phyloP scores from a whole-genome alignment of 2,888 invertebrate genomes.

The Synanthedon vespiformis region DNA sequence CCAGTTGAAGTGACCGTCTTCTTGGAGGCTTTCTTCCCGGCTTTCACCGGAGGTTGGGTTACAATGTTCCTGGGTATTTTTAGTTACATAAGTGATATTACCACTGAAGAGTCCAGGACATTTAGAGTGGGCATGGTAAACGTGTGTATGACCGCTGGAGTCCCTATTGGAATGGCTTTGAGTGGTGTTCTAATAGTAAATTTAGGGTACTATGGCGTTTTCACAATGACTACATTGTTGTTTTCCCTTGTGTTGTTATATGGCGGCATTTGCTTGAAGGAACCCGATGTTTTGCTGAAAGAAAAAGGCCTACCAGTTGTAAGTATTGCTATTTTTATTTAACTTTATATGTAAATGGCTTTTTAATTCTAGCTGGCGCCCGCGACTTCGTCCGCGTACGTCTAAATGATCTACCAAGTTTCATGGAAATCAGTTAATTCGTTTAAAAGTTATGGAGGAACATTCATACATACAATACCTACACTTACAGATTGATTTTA shows the following conservation, averaged over 20 bases:
- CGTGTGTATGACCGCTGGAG: slow-evolving; percentile 69
- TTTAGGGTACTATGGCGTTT: slow-evolving; percentile 60
- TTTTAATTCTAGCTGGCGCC: neutral
- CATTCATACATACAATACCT: no score
- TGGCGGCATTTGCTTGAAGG: slow-evolving; percentile 77
- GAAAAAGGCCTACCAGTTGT: slow-evolving; percentile 44
- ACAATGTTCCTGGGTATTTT: slow-evolving; percentile 71
- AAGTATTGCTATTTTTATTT: slow-evolving; percentile 19
- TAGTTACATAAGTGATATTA: slow-evolving; percentile 73
- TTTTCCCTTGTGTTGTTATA: slow-evolving; percentile 76
- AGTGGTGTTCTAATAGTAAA: slow-evolving; percentile 59
- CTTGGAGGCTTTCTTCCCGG: slow-evolving; percentile 63
- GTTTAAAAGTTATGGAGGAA: no score
- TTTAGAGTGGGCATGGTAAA: slow-evolving; percentile 73
- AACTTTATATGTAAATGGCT: neutral
- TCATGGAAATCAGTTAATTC: no score
- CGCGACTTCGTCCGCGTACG: no score
- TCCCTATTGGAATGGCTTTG: slow-evolving; percentile 67
- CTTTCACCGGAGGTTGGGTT: slow-evolving; percentile 68
- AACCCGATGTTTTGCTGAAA: slow-evolving; percentile 61
- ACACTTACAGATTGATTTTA: no score
- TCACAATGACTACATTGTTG: slow-evolving; percentile 40
- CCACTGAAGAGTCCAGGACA: slow-evolving; percentile 70
- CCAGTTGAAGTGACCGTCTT: slow-evolving; percentile 67
- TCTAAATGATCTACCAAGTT: no score